These are phyloP conservation scores for Syrrhaptes paradoxus DNA, from an alignment of 2,113 vertebrate genomes.

Conservation along the genomic window DNA sequence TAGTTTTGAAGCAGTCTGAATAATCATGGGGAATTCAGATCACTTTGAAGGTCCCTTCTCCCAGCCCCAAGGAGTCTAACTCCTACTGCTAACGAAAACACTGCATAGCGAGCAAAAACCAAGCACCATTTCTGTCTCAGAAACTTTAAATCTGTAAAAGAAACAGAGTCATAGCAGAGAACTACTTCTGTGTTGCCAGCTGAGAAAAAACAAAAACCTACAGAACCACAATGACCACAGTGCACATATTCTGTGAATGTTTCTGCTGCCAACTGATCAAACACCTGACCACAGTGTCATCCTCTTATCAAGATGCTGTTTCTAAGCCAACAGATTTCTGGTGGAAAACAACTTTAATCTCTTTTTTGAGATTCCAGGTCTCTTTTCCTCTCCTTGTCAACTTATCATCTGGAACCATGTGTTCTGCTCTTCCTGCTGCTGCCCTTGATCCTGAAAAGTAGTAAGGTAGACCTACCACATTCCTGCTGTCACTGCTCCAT, in stretches of 20 bases:
- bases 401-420: not conserved
- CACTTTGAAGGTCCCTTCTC: not conserved
- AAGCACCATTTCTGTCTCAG: not conserved
- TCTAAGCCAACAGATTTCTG: not conserved
- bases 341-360: not conserved
- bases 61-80: not conserved
- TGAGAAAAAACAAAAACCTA: not conserved
- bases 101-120: not conserved
- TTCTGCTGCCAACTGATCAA: not conserved
- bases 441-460: not conserved
- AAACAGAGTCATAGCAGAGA: not conserved
- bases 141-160: not conserved
- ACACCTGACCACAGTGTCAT: not conserved
- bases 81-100: not conserved
- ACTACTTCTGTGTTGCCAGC: not conserved
- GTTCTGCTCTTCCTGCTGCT: not conserved
- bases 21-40: not conserved
- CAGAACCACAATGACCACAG: not conserved
- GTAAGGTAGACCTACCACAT: not conserved
- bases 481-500: not conserved
- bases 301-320: not conserved
- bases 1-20: not conserved
- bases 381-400: not conserved
- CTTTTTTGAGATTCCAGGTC: not conserved
- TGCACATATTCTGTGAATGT: rapidly evolving